Evolutionary conservation across 1,140 invertebrate genomes (phyloP), one percentile per base, ranked within the genome.

Genomic region (Macrobrachium rosenbergii): DNA sequence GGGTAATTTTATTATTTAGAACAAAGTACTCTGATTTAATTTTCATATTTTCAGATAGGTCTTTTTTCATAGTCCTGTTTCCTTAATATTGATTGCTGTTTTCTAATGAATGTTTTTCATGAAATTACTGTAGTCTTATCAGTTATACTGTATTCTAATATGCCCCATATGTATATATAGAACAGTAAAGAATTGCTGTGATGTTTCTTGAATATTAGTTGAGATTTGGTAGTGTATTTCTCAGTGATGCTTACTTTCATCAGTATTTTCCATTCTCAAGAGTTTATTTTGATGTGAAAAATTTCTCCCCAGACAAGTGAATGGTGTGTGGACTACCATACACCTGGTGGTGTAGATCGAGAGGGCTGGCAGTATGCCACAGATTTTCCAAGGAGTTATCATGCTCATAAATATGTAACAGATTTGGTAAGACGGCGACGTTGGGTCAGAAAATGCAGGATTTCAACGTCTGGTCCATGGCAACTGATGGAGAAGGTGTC

Each of bases 311-410:
- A 96, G 95, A 94, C 96, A 73, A 96, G 96, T 11, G 97, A 98
- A 91, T 98, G 97, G 97, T 94, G 95, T 89, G 94, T 98, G 16
- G 97, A 98, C 92, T 98, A 96, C 91, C 95, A 96, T 91, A 95
- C 96, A 59, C 95, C 95, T 2, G 96, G 96, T n/a, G 97, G 97
- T 2, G 96, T 96, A 2, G 97, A 98, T 92, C 94, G 94, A 83
- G 96, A 98, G 90, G 97, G 97, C 5, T 98, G 97, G 97, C 97
- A 98, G 91, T 98, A 98, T 93, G 96, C 97, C 5, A 95, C 96
- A 3, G 97, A 98, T 92, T 98, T 98, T 92, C 96, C 96, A 10
- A 94, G 95, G 0, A 94, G 94, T 37, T 98, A 97, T 92, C 97
- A 98, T 91, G 94, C 94, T 0, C 94, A 95, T 89, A 97, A 97